Evolutionary conservation across 2,113 vertebrate species (phyloP), one percentile per base, ranked within the genome.

Genomic region (Mustela lutreola): DNA sequence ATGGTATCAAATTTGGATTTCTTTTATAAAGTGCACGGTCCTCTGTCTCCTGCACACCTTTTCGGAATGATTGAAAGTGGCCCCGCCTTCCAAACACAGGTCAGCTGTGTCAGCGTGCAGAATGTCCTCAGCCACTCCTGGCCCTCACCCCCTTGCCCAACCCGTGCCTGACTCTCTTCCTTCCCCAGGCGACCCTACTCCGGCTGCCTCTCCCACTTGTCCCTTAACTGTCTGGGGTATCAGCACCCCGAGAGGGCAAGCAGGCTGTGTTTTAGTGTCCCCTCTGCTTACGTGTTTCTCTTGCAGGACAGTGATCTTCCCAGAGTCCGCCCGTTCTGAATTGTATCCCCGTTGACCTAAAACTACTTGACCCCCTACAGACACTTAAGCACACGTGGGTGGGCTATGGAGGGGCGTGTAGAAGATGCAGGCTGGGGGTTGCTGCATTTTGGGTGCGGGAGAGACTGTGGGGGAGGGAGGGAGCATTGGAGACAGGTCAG

Each of bases 71-170:
- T 2, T 9, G 3, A 31, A 63, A 70, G 0, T 2, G 0, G 19
- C 0, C 3, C 16, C 22, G 7, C 22, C 24, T 50, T 78, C 78
- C 0, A 22, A 65, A 31, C 14, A 4, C 21, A 11, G 10, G 0
- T 50, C 16, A 7, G 9, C 22, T 16, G 0, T 1, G 9, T 26
- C 39, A 21, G 26, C 26, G 19, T 2, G 4, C 8, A 0, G 0
- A 4, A 4, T 0, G 3, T 11, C 11, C 28, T 42, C 6, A 11
- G 33, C 26, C 22, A 0, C 33, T 1, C 89, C 8, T 0, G 28
- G 7, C 18, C 42, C 1, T 78, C 42, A 48, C 14, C 26, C 73
- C 42, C 73, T n/a, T 10, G 7, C 26, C 75, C 26, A 50, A 5
- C 19, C 33, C 5, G 0, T 0, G 9, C n/a, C 21, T n/a, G 12